Conservation (phyloP, 2,113 vertebrate genomes). For the rabbit (Oryctolagus cuniculus) region DNA sequence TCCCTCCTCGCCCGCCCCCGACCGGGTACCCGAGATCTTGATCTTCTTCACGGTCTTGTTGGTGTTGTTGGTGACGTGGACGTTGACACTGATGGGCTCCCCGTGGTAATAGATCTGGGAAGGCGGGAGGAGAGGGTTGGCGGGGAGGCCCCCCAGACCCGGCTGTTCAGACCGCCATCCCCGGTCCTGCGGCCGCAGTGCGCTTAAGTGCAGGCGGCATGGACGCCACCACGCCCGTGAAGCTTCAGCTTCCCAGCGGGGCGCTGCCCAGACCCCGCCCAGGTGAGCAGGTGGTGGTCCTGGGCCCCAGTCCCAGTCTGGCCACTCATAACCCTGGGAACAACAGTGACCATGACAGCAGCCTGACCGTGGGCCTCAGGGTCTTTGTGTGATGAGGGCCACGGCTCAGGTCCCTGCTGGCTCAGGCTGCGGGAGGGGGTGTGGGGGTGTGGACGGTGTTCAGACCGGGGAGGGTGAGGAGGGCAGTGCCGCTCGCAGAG, state of each 20-base stretch:
- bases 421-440: no score
- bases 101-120: constrained; percentile 97
- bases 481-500: neutral
- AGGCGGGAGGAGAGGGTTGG: neutral
- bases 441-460: neutral
- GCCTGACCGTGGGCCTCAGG: neutral
- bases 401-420: neutral
- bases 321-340: neutral
- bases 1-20: neutral
- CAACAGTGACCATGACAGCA: neutral
- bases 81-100: constrained; percentile 97
- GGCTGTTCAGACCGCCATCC: neutral
- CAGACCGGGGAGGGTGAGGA: neutral
- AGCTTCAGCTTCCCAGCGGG: neutral
- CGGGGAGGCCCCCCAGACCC: neutral
- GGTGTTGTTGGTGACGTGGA: constrained; percentile 99
- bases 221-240: neutral
- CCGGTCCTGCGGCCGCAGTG: neutral
- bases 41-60: constrained; percentile 99
- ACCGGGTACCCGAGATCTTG: constrained; percentile 94
- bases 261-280: neutral
- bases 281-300: neutral
- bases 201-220: neutral
- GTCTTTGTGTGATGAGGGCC: neutral
- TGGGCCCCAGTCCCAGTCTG: neutral